phyloP scores from a whole-genome alignment of 2,888 invertebrate genomes.

The Cerastis leucographa region DNA sequence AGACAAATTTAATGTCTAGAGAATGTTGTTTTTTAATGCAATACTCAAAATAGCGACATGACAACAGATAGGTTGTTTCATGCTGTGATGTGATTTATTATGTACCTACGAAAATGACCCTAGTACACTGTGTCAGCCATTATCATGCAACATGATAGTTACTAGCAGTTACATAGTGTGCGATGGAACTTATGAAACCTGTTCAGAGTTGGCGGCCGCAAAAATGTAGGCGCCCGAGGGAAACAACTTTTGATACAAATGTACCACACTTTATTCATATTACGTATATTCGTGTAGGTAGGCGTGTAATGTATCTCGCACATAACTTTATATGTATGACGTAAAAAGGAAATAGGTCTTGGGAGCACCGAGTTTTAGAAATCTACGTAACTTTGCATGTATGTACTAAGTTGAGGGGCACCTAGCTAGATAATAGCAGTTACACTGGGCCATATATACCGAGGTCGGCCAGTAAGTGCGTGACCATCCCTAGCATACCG shows the following conservation, averaged over 20 bases:
- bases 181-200: slow-evolving; percentile 16
- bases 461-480: neutral
- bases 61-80: neutral
- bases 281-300: slow-evolving; percentile 1
- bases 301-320: slow-evolving; percentile 10
- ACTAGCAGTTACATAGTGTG: neutral
- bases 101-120: neutral
- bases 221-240: slow-evolving; percentile 38
- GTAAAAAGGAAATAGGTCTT: slow-evolving; percentile 10
- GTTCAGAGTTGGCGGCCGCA: slow-evolving; percentile 13
- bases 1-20: neutral
- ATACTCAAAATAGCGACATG: neutral
- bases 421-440: neutral
- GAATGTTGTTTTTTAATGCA: neutral
- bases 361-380: neutral
- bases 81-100: neutral
- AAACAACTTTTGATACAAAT: slow-evolving; percentile 43
- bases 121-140: neutral
- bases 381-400: neutral
- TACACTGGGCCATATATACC: neutral
- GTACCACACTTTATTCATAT: slow-evolving; percentile 30
- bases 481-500: neutral
- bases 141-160: neutral
- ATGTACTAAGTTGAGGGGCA: neutral
- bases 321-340: neutral